Evolutionary conservation across 2,797 vertebrate genomes (phyloP).

Genomic region (Corythornis leucogaster): DNA sequence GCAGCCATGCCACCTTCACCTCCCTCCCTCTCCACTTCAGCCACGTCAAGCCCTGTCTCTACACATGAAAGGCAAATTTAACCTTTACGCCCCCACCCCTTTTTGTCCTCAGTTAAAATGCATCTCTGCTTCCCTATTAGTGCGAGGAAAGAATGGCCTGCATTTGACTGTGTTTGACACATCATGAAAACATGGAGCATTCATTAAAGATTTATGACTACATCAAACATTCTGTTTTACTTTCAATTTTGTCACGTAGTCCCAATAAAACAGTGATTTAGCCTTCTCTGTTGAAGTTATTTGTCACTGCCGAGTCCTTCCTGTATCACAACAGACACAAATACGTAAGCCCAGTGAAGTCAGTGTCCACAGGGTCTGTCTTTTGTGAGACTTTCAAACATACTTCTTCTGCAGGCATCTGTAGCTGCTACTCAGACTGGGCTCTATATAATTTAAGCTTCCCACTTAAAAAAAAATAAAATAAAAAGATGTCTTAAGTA

Average conservation of each 20-base stretch:
- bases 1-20: neutral
- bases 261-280: slow-evolving; percentile 52
- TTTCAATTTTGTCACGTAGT: slow-evolving; percentile 65
- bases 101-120: neutral
- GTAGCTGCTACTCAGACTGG: neutral
- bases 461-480: neutral
- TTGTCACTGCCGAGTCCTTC: slow-evolving; percentile 43
- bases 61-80: neutral
- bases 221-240: slow-evolving; percentile 58
- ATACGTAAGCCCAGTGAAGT: neutral
- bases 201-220: slow-evolving; percentile 66
- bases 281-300: neutral
- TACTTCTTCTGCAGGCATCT: neutral
- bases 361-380: neutral
- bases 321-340: neutral
- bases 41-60: neutral
- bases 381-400: neutral
- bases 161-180: slow-evolving; percentile 18
- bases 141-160: neutral
- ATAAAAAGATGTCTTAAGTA: slow-evolving; percentile 23
- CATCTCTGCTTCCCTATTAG: neutral
- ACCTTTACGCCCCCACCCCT: neutral
- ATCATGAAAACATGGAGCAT: neutral
- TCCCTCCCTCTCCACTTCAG: neutral
- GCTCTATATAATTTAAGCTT: slow-evolving; percentile 48